Percentiles rank a stretch among this genome's conserved stretches.
Conservation (phyloP, 37 sponge, comb jelly and placozoan species). For the Haliclona indistincta region DNA sequence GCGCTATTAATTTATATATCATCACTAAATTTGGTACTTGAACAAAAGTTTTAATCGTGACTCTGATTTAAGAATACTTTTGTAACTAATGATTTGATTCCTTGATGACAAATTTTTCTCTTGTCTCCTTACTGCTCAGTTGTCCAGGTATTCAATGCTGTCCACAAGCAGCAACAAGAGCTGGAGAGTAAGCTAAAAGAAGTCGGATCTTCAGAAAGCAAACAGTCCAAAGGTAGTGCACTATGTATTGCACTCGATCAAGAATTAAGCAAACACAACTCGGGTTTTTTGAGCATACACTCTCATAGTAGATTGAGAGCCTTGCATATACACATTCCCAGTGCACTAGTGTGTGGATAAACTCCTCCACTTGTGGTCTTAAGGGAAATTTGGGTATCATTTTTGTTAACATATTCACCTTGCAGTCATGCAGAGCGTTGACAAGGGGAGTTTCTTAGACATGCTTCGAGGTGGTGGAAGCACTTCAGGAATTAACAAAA, state of each 20-base stretch:
- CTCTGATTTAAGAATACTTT: not conserved
- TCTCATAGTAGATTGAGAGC: not conserved
- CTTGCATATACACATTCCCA: not conserved
- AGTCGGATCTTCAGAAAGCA: constrained; percentile 64
- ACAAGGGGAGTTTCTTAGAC: constrained; percentile 53
- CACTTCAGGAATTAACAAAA: too few species aligned
- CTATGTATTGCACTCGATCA: too few species aligned
- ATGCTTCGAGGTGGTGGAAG: constrained; percentile 56
- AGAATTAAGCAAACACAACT: too few species aligned
- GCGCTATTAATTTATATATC: too few species aligned
- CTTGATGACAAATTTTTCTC: not conserved
- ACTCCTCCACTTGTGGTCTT: not conserved
- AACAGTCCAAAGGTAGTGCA: constrained; percentile 69
- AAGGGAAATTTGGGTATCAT: not conserved
- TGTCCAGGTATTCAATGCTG: constrained; percentile 88
- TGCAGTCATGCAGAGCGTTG: constrained; percentile 42
- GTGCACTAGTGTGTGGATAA: not conserved
- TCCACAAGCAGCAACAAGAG: constrained; percentile 68
- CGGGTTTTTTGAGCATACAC: not conserved
- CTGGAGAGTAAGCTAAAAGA: constrained; percentile 53
- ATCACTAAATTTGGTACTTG: too few species aligned
- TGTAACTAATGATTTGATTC: constrained; percentile 2
- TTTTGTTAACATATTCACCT: not conserved
- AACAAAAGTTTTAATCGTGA: too few species aligned
- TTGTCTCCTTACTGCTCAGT: constrained; percentile 20